Evolutionary conservation across 2,113 vertebrate genomes (phyloP), one percentile per base, ranked within the genome.

Genomic region (Cinclus mexicanus): DNA sequence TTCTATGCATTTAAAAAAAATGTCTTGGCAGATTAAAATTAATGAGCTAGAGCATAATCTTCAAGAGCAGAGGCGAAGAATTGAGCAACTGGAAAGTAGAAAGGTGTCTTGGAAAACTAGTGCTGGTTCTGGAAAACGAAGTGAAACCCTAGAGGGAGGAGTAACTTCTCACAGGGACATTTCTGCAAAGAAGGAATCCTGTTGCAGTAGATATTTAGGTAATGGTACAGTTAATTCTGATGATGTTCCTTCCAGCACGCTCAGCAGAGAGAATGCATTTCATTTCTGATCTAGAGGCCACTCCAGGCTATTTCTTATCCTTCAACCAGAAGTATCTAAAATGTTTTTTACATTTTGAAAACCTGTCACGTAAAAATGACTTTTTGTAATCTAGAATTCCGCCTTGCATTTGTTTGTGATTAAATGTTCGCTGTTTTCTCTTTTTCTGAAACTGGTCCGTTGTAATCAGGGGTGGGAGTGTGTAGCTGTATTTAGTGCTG

Each of bases 121-220:
- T 72, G 56, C 57, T 84, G 21, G 39, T 89, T 60, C 83, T 93
- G 89, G 90, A 80, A 93, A 83, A 94, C 89, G 47, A 67, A 87
- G 41, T 70, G 83, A 5, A 81, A 50, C 47, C 25, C 22, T 56
- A 83, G 67, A 92, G 50, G 21, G 69, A 85, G 60, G 85, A 91
- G 35, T 49, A 78, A 61, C 75, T 49, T 87, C 93, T 90, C 9
- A 5, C 87, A 94, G 93, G 65, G 69, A 89, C 10, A 0, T 67
- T 31, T 76, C 90, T 81, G 47, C 90, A 86, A 74, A 86, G 87
- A 50, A 84, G 33, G 96, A 92, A 15, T 76, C 65, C 49, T 96
- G 89, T 78, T 96, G 93, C 89, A 91, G 69, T 86, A 47, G 90
- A 46, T 96, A 94, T 74, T 67, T 97, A 95, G 97, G 97, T 98